Evolutionary conservation across 2,113 vertebrate species (phyloP).

Genomic region (Talpa occidentalis): DNA sequence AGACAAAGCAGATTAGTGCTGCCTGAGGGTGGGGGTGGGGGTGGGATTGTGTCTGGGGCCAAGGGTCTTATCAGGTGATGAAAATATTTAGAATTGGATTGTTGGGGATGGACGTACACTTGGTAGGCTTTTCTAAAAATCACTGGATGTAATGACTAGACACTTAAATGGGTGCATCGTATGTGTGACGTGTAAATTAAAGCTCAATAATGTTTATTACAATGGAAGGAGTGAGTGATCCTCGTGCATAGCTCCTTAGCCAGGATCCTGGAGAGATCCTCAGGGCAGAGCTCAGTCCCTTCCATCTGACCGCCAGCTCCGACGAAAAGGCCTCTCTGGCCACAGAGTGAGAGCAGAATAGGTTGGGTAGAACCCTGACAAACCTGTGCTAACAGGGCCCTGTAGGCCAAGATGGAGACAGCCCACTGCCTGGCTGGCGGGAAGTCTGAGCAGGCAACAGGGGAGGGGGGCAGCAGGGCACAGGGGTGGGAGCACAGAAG

Average conservation of each 20-base stretch:
- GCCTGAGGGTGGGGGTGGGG: not conserved
- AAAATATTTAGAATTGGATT: not conserved
- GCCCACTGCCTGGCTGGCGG: not conserved
- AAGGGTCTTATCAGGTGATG: not conserved
- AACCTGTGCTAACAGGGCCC: not conserved
- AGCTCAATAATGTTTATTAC: not conserved
- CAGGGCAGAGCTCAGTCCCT: not conserved
- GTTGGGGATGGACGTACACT: not conserved
- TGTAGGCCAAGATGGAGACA: rapidly evolving
- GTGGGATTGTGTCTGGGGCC: too few species aligned
- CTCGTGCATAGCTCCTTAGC: not conserved
- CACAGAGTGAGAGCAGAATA: not conserved
- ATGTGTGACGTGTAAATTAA: not conserved
- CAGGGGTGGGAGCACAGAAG: too few species aligned
- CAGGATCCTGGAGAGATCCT: rapidly evolving
- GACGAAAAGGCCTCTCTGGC: not conserved
- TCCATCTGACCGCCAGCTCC: rapidly evolving
- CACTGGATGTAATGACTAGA: not conserved
- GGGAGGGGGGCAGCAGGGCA: not conserved
- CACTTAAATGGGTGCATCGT: not conserved
- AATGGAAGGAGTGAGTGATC: not conserved
- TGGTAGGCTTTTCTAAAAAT: not conserved
- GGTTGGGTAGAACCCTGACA: rapidly evolving
- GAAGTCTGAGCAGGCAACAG: not conserved
- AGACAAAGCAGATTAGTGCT: not conserved